Percentiles rank a stretch among this genome's conserved stretches.
These are phyloP conservation scores for Oryctes rhinoceros DNA, from an alignment of 1,140 invertebrate species.

Conservation along the genomic window DNA sequence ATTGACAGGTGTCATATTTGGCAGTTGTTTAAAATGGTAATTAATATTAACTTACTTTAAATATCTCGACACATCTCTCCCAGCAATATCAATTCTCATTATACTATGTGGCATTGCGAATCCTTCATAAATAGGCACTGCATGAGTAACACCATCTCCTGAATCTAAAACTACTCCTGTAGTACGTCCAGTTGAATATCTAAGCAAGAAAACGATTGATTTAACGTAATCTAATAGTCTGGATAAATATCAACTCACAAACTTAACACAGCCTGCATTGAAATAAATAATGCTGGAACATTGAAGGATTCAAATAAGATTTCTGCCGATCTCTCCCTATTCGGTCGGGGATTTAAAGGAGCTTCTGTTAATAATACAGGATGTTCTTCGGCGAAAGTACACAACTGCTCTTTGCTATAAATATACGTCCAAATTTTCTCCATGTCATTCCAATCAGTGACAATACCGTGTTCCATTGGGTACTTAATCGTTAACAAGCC, in stretches of 20 bases:
- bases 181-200: conserved; percentile 96
- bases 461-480: conserved; percentile 99
- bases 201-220: conserved; percentile 58
- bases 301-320: conserved; percentile 8
- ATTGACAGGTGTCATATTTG: not conserved
- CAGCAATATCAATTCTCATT: conserved; percentile 97
- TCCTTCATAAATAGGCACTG: conserved; percentile 99
- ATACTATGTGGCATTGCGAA: conserved; percentile 99
- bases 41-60: conserved; percentile 68
- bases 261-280: conserved; percentile 70
- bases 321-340: not conserved
- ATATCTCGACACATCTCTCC: conserved; percentile 95
- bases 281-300: conserved; percentile 19
- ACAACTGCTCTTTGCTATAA: conserved; percentile 95
- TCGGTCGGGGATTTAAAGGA: conserved; percentile 77
- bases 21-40: not conserved
- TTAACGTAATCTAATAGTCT: not conserved
- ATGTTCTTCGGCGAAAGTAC: conserved; percentile 98
- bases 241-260: conserved; percentile 75
- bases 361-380: conserved; percentile 98
- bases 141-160: conserved; percentile 98
- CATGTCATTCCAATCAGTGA: conserved; percentile 99
- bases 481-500: conserved; percentile 95
- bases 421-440: conserved; percentile 99
- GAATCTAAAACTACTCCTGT: conserved; percentile 98